Conservation (phyloP, 2,797 vertebrate species). For the Enteromius thamalakanensis region DNA sequence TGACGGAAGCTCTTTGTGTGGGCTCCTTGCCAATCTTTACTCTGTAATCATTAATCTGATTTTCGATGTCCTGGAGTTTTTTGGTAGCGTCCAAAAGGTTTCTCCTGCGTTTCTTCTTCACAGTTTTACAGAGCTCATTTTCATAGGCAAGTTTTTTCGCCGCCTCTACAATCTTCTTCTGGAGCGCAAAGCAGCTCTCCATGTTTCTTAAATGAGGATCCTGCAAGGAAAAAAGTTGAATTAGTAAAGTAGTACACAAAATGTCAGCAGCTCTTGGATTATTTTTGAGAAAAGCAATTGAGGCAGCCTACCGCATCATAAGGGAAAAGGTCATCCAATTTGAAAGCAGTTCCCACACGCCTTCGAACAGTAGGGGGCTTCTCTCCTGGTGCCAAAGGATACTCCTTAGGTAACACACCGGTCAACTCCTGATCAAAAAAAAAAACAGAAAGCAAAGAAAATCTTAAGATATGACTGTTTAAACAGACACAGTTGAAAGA, state of each 20-base stretch:
- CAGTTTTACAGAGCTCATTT: conserved; percentile 88
- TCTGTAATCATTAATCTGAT: conserved; percentile 87
- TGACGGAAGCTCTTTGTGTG: conserved; percentile 84
- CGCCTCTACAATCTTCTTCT: conserved; percentile 95
- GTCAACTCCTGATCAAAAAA: conserved; percentile 87
- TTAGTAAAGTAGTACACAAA: neutral
- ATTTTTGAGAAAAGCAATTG: neutral
- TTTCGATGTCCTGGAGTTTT: conserved; percentile 89
- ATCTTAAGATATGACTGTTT: conserved; percentile 6
- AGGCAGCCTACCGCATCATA: conserved; percentile 80
- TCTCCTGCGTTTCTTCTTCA: conserved; percentile 91
- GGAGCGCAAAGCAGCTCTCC: conserved; percentile 91
- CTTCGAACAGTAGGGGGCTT: conserved; percentile 85
- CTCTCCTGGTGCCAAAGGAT: conserved; percentile 87
- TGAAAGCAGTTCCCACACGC: conserved; percentile 89
- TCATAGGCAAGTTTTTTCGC: conserved; percentile 88
- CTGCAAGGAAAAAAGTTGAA: conserved; percentile 65
- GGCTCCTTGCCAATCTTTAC: conserved; percentile 87
- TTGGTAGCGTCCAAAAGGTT: conserved; percentile 86
- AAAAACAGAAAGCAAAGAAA: neutral
- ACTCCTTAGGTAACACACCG: conserved; percentile 90
- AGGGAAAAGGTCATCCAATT: conserved; percentile 88
- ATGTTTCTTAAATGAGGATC: conserved; percentile 90
- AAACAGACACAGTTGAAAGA: neutral
- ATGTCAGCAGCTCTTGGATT: neutral